Percentiles rank a stretch among this genome's conserved stretches.
Evolutionary conservation across 2,888 invertebrate species (phyloP).

Genomic region (Corythucha ciliata): DNA sequence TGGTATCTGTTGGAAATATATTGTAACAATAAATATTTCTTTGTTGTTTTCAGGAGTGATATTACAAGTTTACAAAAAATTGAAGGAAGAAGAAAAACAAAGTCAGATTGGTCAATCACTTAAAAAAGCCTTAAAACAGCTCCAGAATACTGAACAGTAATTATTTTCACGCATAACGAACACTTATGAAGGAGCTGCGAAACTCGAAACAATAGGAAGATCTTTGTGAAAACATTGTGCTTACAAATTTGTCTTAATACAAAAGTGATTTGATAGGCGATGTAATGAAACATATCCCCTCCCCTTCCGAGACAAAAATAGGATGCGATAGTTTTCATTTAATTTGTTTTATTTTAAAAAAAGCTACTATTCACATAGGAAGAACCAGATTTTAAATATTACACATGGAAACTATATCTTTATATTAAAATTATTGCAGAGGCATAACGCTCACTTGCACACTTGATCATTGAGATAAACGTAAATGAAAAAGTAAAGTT

Average conservation of each 20-base stretch:
- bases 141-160: too few species aligned
- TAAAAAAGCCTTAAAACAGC: slow-evolving; percentile 3
- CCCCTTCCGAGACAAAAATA: slow-evolving; percentile 29
- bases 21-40: slow-evolving; percentile 2
- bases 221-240: slow-evolving; percentile 18
- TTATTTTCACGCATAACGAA: too few species aligned
- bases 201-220: slow-evolving; percentile 11
- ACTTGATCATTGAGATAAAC: not conserved
- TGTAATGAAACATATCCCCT: too few species aligned
- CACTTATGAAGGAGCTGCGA: too few species aligned
- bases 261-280: too few species aligned
- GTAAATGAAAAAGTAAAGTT: not conserved
- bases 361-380: slow-evolving; percentile 26
- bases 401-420: slow-evolving; percentile 4
- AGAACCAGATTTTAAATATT: slow-evolving; percentile 30
- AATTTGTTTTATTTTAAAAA: slow-evolving; percentile 15
- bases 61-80: too few species aligned
- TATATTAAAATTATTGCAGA: slow-evolving; percentile 8
- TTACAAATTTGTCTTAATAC: slow-evolving; percentile 18
- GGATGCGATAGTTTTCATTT: slow-evolving; percentile 19
- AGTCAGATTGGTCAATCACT: slow-evolving; percentile 16
- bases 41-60: too few species aligned
- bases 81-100: slow-evolving; percentile 25
- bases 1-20: too few species aligned
- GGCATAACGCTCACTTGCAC: not conserved